These are phyloP conservation scores for Astropecten irregularis DNA, from an alignment of 53 echinoderm and acorn worm species.

Conservation along the genomic window DNA sequence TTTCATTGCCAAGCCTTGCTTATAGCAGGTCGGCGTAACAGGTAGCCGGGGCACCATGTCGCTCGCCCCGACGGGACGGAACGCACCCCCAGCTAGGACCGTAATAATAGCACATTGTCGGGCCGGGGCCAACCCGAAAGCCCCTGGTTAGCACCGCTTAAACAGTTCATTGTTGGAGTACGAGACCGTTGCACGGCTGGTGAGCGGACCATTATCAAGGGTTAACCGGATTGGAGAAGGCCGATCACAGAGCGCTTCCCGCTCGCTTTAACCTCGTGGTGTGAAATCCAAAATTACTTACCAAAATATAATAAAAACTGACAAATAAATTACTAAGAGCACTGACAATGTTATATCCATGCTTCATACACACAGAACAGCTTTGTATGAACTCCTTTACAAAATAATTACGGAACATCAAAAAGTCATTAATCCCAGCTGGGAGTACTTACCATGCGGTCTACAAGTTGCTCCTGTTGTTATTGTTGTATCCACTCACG, in stretches of 20 bases:
- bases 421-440: background rate
- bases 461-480: background rate
- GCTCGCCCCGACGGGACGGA: background rate
- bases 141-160: background rate
- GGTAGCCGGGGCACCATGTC: background rate
- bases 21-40: no score
- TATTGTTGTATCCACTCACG: no score
- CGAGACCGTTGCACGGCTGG: constrained; percentile 14
- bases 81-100: background rate
- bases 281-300: no score
- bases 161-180: constrained; percentile 11
- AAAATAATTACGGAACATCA: background rate
- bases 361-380: no score
- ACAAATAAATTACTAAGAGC: no score
- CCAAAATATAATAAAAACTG: no score
- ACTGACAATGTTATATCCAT: no score
- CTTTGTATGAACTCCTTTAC: background rate
- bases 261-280: background rate
- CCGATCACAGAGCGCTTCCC: background rate
- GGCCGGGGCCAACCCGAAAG: background rate
- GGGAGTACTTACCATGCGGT: constrained; percentile 23
- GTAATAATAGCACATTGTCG: background rate
- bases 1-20: no score
- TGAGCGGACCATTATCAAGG: constrained; percentile 2
- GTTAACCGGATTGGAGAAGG: background rate